Conservation (phyloP, 1,140 invertebrate species). For the Leptopilina clavipes region DNA sequence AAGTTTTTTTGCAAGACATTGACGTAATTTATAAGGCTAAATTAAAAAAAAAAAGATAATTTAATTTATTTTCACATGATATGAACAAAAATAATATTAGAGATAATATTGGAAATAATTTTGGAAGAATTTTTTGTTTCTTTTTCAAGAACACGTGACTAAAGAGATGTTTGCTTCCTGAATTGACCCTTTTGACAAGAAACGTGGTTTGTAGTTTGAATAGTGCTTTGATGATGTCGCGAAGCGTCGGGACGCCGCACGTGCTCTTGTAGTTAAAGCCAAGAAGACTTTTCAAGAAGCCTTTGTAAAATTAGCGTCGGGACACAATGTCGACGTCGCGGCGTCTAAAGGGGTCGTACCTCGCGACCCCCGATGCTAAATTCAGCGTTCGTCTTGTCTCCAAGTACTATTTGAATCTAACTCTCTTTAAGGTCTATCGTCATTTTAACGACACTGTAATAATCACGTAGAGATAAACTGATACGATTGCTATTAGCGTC, state of each 20-base stretch:
- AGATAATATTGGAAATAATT: too few relatives aligned
- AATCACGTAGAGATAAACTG: slow-evolving; percentile 55
- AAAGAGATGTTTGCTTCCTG: slow-evolving; percentile 39
- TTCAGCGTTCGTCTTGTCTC: slow-evolving; percentile 51
- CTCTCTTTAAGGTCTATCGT: slow-evolving; percentile 36
- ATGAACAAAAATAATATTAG: too few relatives aligned
- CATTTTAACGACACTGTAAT: slow-evolving; percentile 45
- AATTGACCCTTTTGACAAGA: slow-evolving; percentile 42
- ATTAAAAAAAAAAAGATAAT: too few relatives aligned
- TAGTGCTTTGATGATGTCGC: slow-evolving; percentile 52
- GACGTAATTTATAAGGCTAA: too few relatives aligned
- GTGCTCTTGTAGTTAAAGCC: slow-evolving; percentile 35
- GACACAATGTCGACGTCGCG: slow-evolving; percentile 73
- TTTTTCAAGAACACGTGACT: neutral
- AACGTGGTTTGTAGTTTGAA: slow-evolving; percentile 38
- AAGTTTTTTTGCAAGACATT: too few relatives aligned
- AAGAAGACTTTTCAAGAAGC: slow-evolving; percentile 43
- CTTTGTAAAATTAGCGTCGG: slow-evolving; percentile 74
- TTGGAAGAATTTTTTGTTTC: neutral
- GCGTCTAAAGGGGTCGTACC: slow-evolving; percentile 70
- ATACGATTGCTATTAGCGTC: slow-evolving; percentile 62
- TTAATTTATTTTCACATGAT: too few relatives aligned
- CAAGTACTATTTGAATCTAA: slow-evolving; percentile 47
- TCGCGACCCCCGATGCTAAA: slow-evolving; percentile 70
- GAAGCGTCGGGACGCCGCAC: slow-evolving; percentile 54